These are phyloP conservation scores for Mactra quadrangularis DNA, from an alignment of 1,140 invertebrate species.

Conservation along the genomic window DNA sequence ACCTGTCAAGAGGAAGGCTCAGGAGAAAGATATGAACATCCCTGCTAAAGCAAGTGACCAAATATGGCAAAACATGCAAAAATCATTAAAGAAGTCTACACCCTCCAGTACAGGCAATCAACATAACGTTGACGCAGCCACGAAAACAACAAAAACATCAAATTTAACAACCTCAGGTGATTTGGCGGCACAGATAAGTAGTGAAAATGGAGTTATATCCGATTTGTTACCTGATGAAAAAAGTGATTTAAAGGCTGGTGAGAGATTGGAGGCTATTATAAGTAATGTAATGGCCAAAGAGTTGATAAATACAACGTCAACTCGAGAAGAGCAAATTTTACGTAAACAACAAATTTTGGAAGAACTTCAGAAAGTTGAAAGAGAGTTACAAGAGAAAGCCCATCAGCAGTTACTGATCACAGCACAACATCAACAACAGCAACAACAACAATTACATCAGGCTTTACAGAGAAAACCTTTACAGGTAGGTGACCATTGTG, in stretches of 20 bases:
- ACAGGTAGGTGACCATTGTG: constrained; percentile 2
- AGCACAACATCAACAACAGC: constrained; percentile 76
- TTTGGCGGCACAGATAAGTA: constrained; percentile 35
- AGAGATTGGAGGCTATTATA: constrained; percentile 82
- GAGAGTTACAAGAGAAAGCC: constrained; percentile 89
- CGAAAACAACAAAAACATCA: constrained; percentile 46
- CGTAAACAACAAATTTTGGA: constrained; percentile 91
- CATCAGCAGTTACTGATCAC: constrained; percentile 83
- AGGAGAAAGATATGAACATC: constrained; percentile 71
- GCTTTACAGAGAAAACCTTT: constrained; percentile 59
- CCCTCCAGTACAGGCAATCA: constrained; percentile 60
- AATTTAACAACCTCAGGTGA: constrained; percentile 54
- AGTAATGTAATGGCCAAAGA: constrained; percentile 83
- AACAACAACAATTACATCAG: constrained; percentile 75
- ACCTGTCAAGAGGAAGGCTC: constrained; percentile 58
- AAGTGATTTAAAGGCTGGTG: constrained; percentile 80
- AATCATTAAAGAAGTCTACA: constrained; percentile 67
- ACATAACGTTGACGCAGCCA: constrained; percentile 64
- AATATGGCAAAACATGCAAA: constrained; percentile 71
- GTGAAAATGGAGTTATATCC: constrained; percentile 50
- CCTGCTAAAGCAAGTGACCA: constrained; percentile 66
- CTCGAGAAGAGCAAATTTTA: constrained; percentile 88
- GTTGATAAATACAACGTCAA: constrained; percentile 79
- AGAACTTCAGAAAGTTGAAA: constrained; percentile 90
- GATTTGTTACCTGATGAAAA: constrained; percentile 59